A percentile compares a stretch with the other conserved stretches of the same genome.
Conservation (phyloP, 2,113 vertebrate species). For the Bombycilla garrulus region DNA sequence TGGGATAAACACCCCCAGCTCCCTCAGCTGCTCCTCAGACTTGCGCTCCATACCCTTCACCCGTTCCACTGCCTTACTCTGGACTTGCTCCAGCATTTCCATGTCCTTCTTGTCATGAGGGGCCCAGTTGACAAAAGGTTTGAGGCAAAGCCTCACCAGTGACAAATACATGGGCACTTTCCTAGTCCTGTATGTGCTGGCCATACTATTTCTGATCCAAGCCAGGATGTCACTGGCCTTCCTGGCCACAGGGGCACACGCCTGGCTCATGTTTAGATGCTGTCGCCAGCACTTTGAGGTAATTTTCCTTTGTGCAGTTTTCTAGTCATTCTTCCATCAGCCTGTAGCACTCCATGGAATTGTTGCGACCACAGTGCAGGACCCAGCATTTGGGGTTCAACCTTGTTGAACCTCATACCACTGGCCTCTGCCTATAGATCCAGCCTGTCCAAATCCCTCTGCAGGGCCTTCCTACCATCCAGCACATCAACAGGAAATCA, state of each 20-base stretch:
- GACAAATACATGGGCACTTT: no score
- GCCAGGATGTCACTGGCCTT: not conserved
- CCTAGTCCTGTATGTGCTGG: not conserved
- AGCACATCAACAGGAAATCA: not conserved
- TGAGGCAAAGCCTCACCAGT: accelerated
- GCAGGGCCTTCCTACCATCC: not conserved
- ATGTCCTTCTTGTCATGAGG: not conserved
- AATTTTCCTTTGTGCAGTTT: not conserved
- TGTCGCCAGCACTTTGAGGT: not conserved
- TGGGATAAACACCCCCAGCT: not conserved
- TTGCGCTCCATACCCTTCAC: not conserved
- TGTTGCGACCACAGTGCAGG: not conserved
- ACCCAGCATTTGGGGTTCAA: not conserved
- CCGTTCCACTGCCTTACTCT: not conserved
- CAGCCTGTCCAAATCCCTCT: not conserved
- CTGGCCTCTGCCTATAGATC: not conserved
- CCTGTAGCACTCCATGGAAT: not conserved
- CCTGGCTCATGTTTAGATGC: not conserved
- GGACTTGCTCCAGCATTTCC: not conserved
- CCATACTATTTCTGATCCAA: not conserved
- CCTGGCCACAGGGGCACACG: not conserved
- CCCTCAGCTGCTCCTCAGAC: not conserved
- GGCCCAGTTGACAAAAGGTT: not conserved
- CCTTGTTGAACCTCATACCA: not conserved
- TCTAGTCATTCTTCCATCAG: not conserved